Base-by-base conservation (phyloP, 92 coral and sea anemone species). In the Palythoa grandis region DNA sequence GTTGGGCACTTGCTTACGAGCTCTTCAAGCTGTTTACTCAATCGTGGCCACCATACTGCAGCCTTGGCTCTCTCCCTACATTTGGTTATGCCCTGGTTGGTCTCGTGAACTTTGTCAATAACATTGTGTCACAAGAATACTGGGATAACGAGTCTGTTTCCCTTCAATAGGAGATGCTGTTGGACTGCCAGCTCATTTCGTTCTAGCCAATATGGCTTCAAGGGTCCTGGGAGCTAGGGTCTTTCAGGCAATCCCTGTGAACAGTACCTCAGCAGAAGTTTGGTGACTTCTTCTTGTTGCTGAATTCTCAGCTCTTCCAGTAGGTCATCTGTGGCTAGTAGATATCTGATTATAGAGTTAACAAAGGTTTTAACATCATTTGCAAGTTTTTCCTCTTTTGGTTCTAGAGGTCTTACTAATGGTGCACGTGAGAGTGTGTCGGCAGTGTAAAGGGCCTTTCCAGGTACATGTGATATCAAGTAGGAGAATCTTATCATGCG, bases 1-100 rank as follows among this genome's bases (percentile, higher is more conserved):
- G 50, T n/a, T n/a, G n/a, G n/a, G 89, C 35, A 67, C 63, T 57
- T 57, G 63, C 16, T 57, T 57, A 57, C 63, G 11, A 56, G 13
- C 61, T 56, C 61, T 57, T 57, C 63, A 57, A 57, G 63, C 63
- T 17, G 63, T 57, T 65, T 20, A 20, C 24, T 2, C 70, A 20
- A 54, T 17, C 91, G 90, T 7, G 92, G 91, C 91, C 91, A 87
- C 91, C 95, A 87, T 19, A 89, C 95, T 1, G 92, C 89, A 20
- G 68, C 74, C 70, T 82, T 76, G 11, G 88, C 92, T 86, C 90
- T 85, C 13, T 82, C 94, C 16, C 94, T 35, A 79, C 88, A 86
- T 76, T 74, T 90, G 75, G 73, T 70, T n/a, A 92, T 90, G 37
- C 90, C 95, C 71, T 88, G 90, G 82, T 87, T 92, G 3, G 86